Evolutionary conservation across 2,888 invertebrate genomes (phyloP).

Genomic region (Synanthedon vespiformis): DNA sequence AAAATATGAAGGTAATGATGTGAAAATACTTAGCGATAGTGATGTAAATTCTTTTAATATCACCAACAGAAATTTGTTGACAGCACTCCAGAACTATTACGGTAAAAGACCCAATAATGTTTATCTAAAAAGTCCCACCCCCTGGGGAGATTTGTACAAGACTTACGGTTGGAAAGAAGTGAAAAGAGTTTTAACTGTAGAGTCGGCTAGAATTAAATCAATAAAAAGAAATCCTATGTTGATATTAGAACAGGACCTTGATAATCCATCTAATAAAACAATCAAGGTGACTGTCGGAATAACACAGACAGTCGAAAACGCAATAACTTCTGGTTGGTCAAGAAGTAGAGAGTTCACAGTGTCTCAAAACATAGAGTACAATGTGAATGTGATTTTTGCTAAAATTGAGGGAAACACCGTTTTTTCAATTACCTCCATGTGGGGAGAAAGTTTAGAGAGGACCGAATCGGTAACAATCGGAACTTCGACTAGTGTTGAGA

Average conservation of each 20-base stretch:
- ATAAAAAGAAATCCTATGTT: slow-evolving; percentile 21
- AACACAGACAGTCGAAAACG: slow-evolving; percentile 42
- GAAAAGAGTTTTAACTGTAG: slow-evolving; percentile 23
- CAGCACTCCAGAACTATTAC: slow-evolving; percentile 27
- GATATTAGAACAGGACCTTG: slow-evolving; percentile 38
- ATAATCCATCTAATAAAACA: slow-evolving; percentile 33
- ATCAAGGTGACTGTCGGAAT: slow-evolving; percentile 50
- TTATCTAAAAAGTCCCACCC: slow-evolving; percentile 44
- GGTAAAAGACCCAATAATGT: slow-evolving; percentile 26
- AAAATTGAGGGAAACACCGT: slow-evolving; percentile 32
- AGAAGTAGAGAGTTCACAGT: slow-evolving; percentile 28
- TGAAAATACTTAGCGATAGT: slow-evolving; percentile 20
- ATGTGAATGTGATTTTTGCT: slow-evolving; percentile 35
- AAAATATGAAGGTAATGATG: slow-evolving; percentile 26
- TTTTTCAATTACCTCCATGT: slow-evolving; percentile 33
- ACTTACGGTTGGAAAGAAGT: slow-evolving; percentile 43
- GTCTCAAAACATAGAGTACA: slow-evolving; percentile 39
- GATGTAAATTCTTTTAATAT: slow-evolving; percentile 37
- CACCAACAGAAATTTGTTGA: slow-evolving; percentile 17
- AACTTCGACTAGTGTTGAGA: slow-evolving; percentile 36
- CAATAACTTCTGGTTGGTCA: slow-evolving; percentile 38
- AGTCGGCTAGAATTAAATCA: slow-evolving; percentile 26
- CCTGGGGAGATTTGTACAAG: slow-evolving; percentile 49
- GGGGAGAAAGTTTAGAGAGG: slow-evolving; percentile 41
- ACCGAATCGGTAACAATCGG: slow-evolving; percentile 38